Base-by-base conservation (phyloP, 2,797 vertebrate genomes). In the Pteronotus mesoamericanus region DNA sequence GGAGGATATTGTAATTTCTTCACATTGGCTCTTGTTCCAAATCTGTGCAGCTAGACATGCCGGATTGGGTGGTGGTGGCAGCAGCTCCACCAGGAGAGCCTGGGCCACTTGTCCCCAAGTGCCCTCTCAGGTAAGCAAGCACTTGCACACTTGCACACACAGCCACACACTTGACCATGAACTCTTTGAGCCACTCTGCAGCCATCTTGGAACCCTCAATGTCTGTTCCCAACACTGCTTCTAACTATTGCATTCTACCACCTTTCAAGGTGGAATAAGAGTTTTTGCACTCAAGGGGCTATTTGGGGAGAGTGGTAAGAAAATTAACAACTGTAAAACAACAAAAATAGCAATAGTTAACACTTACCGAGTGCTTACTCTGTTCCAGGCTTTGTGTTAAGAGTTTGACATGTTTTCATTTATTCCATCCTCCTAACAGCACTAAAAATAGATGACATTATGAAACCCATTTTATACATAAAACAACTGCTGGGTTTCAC, bases 231-330 rank as follows among this genome's bases (percentile, higher is more conserved):
- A 66, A 80, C 46, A 82, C 6, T 66, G 18, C 7, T 91, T 89
- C 79, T 91, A 92, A 75, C 22, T 39, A 80, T 86, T 87, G 42
- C 19, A 44, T 87, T 89, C 71, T 91, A 71, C 55, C 46, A 34
- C 26, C 4, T 88, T 97, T 61, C 61, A 51, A 95, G 86, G n/a
- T 75, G 21, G 34, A 91, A 32, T 57, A 57, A 95, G 16, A 91
- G 5, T 53, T 39, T 95, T 86, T 90, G 9, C n/a, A 71, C 32
- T 94, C 68, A 91, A 91, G 26, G 24, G 24, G 6, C 8, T 78
- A 37, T 85, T 88, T 94, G 61, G 14, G 24, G 61, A 77, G 8
- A 77, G 1, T 64, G 61, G 11, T 48, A 95, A 82, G 83, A 94
- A 89, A 91, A 69, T 86, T 61, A 74, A 71, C 24, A 71, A 93